Conservation (phyloP, 2,797 vertebrate species). For the Rhynchonycteris naso region DNA sequence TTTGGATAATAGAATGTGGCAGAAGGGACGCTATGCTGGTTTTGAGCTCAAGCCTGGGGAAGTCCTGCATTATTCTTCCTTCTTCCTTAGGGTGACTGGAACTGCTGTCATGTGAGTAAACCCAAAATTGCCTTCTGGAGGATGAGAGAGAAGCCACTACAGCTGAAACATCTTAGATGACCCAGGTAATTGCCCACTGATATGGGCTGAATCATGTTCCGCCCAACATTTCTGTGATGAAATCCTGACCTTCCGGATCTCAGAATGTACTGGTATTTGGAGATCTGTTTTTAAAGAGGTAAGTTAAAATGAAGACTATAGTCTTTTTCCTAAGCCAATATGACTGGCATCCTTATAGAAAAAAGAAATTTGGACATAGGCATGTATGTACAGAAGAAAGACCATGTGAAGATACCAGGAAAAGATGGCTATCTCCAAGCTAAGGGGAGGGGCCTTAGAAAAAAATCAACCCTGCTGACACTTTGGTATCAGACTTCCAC, state of each 20-base stretch:
- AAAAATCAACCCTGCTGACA: not conserved
- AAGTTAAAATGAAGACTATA: not conserved
- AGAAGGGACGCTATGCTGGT: not conserved
- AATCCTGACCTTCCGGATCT: not conserved
- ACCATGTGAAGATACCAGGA: not conserved
- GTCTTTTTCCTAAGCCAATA: not conserved
- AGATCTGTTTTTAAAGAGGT: not conserved
- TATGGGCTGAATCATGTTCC: not conserved
- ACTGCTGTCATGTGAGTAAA: not conserved
- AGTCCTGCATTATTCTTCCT: not conserved
- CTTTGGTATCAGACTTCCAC: not conserved
- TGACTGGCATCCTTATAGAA: not conserved
- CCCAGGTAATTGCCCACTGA: not conserved
- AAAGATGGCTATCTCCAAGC: not conserved
- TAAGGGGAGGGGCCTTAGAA: not conserved
- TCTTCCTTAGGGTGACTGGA: not conserved
- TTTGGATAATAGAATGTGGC: not conserved
- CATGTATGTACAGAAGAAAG: not conserved
- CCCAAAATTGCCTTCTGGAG: not conserved
- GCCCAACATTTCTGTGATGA: not conserved
- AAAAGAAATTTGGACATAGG: not conserved
- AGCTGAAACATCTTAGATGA: not conserved
- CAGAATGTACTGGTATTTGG: not conserved
- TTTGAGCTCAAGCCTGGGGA: not conserved
- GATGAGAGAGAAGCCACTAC: not conserved